These are phyloP conservation scores for Diaphora mendica DNA, from an alignment of 2,888 invertebrate species.

Conservation along the genomic window DNA sequence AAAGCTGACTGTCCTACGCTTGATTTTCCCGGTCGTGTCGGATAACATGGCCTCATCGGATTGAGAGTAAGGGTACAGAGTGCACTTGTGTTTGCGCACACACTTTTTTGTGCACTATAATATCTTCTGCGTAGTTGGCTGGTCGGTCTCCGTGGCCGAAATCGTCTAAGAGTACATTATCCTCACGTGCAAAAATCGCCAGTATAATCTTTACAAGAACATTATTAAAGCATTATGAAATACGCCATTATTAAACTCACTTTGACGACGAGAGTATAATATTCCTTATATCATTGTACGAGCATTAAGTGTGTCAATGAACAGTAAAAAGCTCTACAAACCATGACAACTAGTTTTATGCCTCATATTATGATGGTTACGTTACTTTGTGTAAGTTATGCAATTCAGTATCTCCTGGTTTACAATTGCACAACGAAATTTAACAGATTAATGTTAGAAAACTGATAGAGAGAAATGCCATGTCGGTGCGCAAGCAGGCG, in stretches of 20 bases:
- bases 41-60: no score
- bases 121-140: no score
- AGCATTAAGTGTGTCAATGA: constrained; percentile 3
- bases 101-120: no score
- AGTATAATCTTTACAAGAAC: no score
- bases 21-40: no score
- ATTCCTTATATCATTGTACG: not conserved
- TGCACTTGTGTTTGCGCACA: no score
- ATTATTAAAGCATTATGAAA: no score
- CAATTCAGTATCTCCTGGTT: constrained; percentile 47
- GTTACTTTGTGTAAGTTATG: constrained; percentile 32
- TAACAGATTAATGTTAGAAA: constrained; percentile 70
- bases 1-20: no score
- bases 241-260: not conserved
- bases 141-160: no score
- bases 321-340: constrained; percentile 7
- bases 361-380: not conserved
- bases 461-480: constrained; percentile 63
- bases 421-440: constrained; percentile 65
- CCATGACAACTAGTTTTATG: constrained; percentile 5
- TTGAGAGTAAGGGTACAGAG: no score
- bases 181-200: no score
- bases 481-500: constrained; percentile 65
- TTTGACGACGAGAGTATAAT: not conserved
- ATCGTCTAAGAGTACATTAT: no score